Evolutionary conservation across 2,888 invertebrate species (phyloP).

Genomic region (Thereva unica): DNA sequence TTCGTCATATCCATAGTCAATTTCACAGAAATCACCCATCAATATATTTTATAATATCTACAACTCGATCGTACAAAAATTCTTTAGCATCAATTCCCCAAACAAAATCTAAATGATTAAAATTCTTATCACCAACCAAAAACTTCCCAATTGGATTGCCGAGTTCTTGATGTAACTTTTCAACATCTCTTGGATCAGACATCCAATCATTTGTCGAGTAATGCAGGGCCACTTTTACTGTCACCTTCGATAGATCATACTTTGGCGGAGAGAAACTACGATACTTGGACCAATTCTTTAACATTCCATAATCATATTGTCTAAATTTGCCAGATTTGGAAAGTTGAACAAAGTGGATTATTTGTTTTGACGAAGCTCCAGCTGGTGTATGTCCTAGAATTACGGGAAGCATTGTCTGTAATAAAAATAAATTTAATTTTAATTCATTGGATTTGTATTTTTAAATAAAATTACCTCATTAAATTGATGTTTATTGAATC

Average conservation of each 20-base stretch:
- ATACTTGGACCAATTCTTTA: slow-evolving; percentile 60
- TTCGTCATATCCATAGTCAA: too few species aligned
- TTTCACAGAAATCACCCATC: not conserved
- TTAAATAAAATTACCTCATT: slow-evolving; percentile 51
- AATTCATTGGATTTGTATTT: too few species aligned
- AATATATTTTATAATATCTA: slow-evolving; percentile 48
- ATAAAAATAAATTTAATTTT: too few species aligned
- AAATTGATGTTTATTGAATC: slow-evolving; percentile 54
- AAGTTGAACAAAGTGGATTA: slow-evolving; percentile 58
- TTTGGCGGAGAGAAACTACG: slow-evolving; percentile 60
- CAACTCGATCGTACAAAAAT: slow-evolving; percentile 59
- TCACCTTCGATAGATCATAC: slow-evolving; percentile 62
- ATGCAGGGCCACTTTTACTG: slow-evolving; percentile 63
- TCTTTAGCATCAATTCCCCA: slow-evolving; percentile 62
- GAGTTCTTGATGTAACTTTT: slow-evolving; percentile 60
- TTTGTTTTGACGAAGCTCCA: slow-evolving; percentile 57
- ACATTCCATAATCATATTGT: slow-evolving; percentile 57
- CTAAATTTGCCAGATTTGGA: slow-evolving; percentile 58
- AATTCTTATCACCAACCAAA: slow-evolving; percentile 62
- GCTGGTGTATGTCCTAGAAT: slow-evolving; percentile 59
- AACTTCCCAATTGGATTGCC: slow-evolving; percentile 62
- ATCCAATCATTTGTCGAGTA: slow-evolving; percentile 69
- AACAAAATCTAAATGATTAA: slow-evolving; percentile 64
- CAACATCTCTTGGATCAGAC: slow-evolving; percentile 63
- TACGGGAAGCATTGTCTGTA: slow-evolving; percentile 54